Conservation (phyloP, 2,797 vertebrate species). For the Hyperoplus immaculatus region DNA sequence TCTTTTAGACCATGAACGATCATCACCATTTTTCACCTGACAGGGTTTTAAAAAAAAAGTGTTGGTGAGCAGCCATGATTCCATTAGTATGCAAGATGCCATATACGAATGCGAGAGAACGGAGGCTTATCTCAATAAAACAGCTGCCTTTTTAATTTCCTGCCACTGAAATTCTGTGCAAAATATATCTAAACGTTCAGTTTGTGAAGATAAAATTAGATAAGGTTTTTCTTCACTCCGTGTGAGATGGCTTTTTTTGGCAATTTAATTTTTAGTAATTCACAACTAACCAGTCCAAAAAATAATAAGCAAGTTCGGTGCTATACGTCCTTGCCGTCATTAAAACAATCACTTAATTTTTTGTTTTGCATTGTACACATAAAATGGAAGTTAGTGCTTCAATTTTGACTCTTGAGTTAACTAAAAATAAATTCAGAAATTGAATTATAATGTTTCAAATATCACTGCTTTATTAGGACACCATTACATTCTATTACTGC, state of each 20-base stretch:
- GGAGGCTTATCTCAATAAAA: constrained; percentile 75
- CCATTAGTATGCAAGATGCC: constrained; percentile 66
- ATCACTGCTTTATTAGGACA: not conserved
- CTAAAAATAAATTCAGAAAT: constrained; percentile 6
- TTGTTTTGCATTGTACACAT: constrained; percentile 21
- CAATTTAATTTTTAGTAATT: constrained; percentile 33
- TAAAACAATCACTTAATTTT: constrained; percentile 13
- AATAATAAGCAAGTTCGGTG: constrained; percentile 46
- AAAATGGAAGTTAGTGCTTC: not conserved
- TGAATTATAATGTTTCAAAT: not conserved
- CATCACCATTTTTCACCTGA: constrained; percentile 68
- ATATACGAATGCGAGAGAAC: constrained; percentile 52
- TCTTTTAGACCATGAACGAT: constrained; percentile 60
- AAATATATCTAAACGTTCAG: constrained; percentile 55
- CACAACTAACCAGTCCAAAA: constrained; percentile 22
- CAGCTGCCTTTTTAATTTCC: constrained; percentile 80
- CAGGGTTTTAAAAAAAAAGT: constrained; percentile 45
- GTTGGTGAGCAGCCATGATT: constrained; percentile 55
- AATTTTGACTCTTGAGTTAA: not conserved
- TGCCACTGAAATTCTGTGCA: constrained; percentile 52
- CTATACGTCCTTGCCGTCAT: constrained; percentile 23
- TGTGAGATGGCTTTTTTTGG: constrained; percentile 24
- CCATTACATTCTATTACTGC: not conserved
- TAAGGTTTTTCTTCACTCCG: constrained; percentile 30
- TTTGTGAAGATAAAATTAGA: constrained; percentile 56